phyloP scores from a whole-genome alignment of 1,140 invertebrate genomes.

The Cydia splendana region DNA sequence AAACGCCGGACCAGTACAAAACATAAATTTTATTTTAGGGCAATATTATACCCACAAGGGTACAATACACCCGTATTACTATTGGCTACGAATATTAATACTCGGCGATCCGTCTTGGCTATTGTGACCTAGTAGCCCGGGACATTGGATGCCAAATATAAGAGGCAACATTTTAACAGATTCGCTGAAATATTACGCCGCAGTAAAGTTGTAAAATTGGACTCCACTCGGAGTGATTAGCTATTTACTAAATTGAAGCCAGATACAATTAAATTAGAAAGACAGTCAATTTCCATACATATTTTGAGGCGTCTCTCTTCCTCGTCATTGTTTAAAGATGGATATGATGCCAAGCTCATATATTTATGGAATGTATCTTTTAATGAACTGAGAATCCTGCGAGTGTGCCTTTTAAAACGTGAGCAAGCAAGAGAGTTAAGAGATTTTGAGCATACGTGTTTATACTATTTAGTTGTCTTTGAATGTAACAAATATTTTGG shows the following conservation, averaged over 20 bases:
- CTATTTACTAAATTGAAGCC: neutral
- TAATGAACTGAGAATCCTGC: too few species aligned
- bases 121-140: slow-evolving; percentile 1
- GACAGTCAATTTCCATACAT: neutral
- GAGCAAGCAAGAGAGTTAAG: too few species aligned
- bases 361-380: too few species aligned
- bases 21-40: too few species aligned
- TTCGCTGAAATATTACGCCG: slow-evolving; percentile 2
- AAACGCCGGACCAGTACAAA: neutral
- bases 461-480: neutral
- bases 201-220: slow-evolving; percentile 4
- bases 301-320: neutral
- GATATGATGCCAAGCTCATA: too few species aligned
- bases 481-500: neutral
- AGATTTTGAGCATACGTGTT: neutral
- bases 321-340: neutral
- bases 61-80: neutral
- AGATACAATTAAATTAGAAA: neutral
- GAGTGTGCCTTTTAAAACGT: too few species aligned
- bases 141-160: slow-evolving; percentile 1
- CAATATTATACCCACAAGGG: neutral
- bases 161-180: slow-evolving; percentile 8
- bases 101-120: neutral
- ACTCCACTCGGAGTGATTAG: neutral
- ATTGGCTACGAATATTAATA: neutral